Percentiles rank a stretch among this genome's conserved stretches.
Evolutionary conservation across 2,888 invertebrate genomes (phyloP).

Genomic region (Archaeoteleia sp.): DNA sequence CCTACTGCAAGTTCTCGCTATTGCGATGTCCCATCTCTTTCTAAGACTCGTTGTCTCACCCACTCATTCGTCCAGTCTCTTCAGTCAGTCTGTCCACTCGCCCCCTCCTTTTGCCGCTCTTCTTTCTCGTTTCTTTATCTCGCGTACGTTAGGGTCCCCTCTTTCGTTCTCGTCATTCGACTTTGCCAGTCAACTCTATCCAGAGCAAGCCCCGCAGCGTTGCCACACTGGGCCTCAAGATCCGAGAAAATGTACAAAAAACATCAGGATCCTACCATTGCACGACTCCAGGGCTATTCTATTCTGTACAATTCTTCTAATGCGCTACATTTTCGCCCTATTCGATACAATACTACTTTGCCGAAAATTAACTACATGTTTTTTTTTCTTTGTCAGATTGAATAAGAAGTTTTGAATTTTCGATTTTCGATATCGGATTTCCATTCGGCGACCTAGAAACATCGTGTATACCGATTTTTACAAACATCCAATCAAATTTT

Average conservation of each 20-base stretch:
- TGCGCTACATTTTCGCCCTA: too few relatives aligned
- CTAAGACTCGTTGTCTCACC: constrained; percentile 8
- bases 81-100: neutral
- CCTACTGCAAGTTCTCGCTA: constrained; percentile 30
- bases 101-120: constrained; percentile 1
- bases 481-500: too few relatives aligned
- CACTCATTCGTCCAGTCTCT: too few relatives aligned
- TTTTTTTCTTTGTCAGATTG: too few relatives aligned
- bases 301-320: too few relatives aligned
- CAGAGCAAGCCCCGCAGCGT: constrained; percentile 63
- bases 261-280: constrained; percentile 55
- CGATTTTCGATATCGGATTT: constrained; percentile 12
- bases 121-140: constrained; percentile 14
- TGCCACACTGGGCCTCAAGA: constrained; percentile 65
- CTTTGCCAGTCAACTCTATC: constrained; percentile 54
- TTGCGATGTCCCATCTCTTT: neutral
- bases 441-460: too few relatives aligned
- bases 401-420: constrained; percentile 10
- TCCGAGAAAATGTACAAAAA: constrained; percentile 68
- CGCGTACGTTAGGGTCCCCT: constrained; percentile 13
- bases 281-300: constrained; percentile 29
- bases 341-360: too few relatives aligned
- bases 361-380: too few relatives aligned
- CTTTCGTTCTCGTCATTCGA: constrained; percentile 20
- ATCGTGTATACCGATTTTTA: too few relatives aligned